Conservation (phyloP, 1,140 invertebrate genomes). For the Drosophila ironensis region DNA sequence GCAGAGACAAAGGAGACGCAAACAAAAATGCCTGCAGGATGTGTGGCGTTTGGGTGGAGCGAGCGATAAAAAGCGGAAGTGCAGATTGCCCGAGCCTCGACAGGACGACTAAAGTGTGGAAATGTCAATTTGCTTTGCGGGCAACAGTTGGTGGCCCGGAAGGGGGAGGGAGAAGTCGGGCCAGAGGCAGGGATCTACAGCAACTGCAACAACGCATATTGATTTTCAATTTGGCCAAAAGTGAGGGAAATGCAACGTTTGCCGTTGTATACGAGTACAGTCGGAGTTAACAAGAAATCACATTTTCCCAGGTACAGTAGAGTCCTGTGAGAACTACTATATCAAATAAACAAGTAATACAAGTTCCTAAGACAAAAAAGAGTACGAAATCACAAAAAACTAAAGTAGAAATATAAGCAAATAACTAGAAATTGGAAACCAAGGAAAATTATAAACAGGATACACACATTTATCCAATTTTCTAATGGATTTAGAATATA, state of each 20-base stretch:
- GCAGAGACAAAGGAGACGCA: constrained; percentile 59
- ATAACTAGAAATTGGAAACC: too few species aligned
- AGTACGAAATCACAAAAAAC: too few species aligned
- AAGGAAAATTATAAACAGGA: too few species aligned
- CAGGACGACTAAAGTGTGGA: constrained; percentile 65
- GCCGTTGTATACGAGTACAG: constrained; percentile 45
- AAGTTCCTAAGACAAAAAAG: too few species aligned
- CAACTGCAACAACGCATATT: constrained; percentile 59
- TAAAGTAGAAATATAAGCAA: too few species aligned
- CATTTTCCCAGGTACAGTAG: constrained; percentile 23
- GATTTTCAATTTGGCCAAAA: constrained; percentile 68
- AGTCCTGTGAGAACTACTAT: too few species aligned
- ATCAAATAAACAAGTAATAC: too few species aligned
- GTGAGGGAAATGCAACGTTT: constrained; percentile 1
- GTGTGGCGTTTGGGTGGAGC: constrained; percentile 32
- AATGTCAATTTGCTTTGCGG: constrained; percentile 73
- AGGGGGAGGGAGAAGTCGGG: not conserved
- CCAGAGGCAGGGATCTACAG: not conserved
- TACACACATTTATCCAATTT: too few species aligned
- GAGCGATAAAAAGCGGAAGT: constrained; percentile 66
- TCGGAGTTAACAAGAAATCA: constrained; percentile 42
- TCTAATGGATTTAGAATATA: too few species aligned
- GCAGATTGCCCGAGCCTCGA: constrained; percentile 57
- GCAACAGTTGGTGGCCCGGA: constrained; percentile 5
- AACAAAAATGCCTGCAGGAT: constrained; percentile 50